These are phyloP conservation scores for Probosciger aterrimus DNA, from an alignment of 2,113 vertebrate genomes.

Conservation along the genomic window DNA sequence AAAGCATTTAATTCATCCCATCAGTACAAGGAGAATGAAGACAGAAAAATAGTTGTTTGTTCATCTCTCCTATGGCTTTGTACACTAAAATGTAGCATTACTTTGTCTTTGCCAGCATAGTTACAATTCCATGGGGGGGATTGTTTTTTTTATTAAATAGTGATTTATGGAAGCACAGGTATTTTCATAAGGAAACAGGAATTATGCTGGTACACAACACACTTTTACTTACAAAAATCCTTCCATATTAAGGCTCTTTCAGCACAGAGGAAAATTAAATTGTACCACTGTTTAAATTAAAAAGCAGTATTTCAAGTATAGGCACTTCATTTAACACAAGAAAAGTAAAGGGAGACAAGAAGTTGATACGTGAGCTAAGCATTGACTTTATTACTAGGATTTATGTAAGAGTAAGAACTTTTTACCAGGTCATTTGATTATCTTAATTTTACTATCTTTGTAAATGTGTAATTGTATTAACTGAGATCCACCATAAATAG, in stretches of 20 bases:
- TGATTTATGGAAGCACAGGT: not conserved
- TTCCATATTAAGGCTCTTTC: not conserved
- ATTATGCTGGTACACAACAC: not conserved
- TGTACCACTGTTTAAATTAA: not conserved
- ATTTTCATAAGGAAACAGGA: not conserved
- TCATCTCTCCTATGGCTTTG: not conserved
- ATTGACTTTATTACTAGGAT: not conserved
- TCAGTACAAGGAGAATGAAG: not conserved
- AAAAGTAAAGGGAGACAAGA: not conserved
- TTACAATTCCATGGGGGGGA: not conserved
- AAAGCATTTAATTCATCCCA: not conserved
- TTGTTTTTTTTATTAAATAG: not conserved
- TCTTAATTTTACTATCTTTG: not conserved
- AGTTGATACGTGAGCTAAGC: not conserved
- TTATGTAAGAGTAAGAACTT: not conserved
- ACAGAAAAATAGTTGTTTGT: not conserved
- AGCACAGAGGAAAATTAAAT: not conserved
- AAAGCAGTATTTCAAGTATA: not conserved
- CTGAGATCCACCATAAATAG: not conserved
- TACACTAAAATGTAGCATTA: not conserved
- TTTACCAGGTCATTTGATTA: not conserved
- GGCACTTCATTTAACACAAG: not conserved
- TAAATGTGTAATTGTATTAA: not conserved
- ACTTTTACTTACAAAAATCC: not conserved
- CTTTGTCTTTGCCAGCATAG: not conserved